Conservation (phyloP, 37 sponge, comb jelly and placozoan species). For the Crambe crambe region DNA sequence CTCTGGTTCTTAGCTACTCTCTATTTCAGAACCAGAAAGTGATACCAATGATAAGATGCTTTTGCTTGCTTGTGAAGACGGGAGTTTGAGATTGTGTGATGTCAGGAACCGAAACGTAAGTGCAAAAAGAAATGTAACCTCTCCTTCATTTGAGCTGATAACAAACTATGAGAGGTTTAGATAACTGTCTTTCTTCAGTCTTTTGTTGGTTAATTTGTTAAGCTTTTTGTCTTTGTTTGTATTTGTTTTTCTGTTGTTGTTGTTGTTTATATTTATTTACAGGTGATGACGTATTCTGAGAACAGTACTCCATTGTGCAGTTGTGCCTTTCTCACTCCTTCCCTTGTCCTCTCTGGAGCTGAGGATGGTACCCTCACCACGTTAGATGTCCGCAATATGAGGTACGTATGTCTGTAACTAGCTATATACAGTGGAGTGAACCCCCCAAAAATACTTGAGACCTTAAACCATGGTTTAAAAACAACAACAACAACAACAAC, state of each 20-base stretch:
- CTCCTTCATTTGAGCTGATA: neutral
- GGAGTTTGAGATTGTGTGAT: constrained; percentile 20
- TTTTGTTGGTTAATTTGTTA: neutral
- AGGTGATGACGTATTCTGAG: constrained; percentile 14
- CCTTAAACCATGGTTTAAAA: too few species aligned
- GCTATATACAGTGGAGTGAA: neutral
- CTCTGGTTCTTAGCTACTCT: too few species aligned
- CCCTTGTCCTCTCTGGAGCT: constrained; percentile 28
- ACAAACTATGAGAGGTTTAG: neutral
- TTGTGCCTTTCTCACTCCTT: constrained; percentile 40
- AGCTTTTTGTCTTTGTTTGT: neutral
- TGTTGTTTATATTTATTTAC: neutral
- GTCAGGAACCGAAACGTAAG: constrained; percentile 40
- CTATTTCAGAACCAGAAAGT: constrained; percentile 42
- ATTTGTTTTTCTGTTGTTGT: neutral
- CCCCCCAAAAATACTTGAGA: too few species aligned
- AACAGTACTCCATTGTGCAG: constrained; percentile 7
- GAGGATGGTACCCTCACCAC: constrained; percentile 39
- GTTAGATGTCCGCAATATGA: constrained; percentile 45
- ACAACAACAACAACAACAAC: too few species aligned
- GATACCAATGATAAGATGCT: constrained; percentile 53
- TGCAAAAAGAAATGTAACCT: neutral
- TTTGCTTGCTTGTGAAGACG: constrained; percentile 57
- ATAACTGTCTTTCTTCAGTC: neutral
- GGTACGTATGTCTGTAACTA: neutral